Base-by-base conservation (phyloP, 2,113 vertebrate genomes). In the Macquaria australasica region DNA sequence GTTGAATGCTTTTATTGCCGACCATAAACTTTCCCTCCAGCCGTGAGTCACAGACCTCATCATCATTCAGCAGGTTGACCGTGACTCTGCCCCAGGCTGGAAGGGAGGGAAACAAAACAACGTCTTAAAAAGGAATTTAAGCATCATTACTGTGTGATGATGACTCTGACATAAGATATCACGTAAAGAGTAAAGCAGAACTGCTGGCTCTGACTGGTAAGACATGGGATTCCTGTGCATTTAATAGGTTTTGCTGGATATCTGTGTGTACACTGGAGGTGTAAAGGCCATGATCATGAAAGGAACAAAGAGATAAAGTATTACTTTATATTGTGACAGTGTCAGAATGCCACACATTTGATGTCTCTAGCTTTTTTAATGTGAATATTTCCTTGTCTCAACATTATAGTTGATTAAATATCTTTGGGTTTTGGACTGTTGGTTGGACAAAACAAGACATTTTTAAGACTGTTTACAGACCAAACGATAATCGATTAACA, bases 1-100 rank as follows among this genome's bases (percentile, higher is more conserved):
- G 79, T 68, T 6, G 14, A 72, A 64, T 25, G 23, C 68, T 83
- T 91, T 90, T 88, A 90, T 79, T 70, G 51, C 77, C 79, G 3
- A 5, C 53, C 41, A 6, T 92, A 89, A 92, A 89, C 31, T 62
- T 74, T 73, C 43, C 43, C 15, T 77, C 25, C 55, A 64, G 69
- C 59, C 18, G 12, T 85, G 81, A 93, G 68, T 88, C 87, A 85
- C 71, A 43, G 58, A 71, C 15, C 62, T 59, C 60, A 20, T 81
- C 56, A 4, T 81, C 56, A 31, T 31, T 31, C 28, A 31, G 48
- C 79, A 56, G 48, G 70, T 28, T 68, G 82, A 84, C 66, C 68
- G 16, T 85, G 76, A 90, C 80, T 82, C 51, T 87, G n/a, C 56
- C 16, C 14, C 79, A 45, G 73, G 11, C 59, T 75, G 68, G 68